Percentiles rank a stretch among this genome's conserved stretches.
phyloP scores from a whole-genome alignment of 2,113 vertebrate genomes.

The Heloderma charlesbogerti region DNA sequence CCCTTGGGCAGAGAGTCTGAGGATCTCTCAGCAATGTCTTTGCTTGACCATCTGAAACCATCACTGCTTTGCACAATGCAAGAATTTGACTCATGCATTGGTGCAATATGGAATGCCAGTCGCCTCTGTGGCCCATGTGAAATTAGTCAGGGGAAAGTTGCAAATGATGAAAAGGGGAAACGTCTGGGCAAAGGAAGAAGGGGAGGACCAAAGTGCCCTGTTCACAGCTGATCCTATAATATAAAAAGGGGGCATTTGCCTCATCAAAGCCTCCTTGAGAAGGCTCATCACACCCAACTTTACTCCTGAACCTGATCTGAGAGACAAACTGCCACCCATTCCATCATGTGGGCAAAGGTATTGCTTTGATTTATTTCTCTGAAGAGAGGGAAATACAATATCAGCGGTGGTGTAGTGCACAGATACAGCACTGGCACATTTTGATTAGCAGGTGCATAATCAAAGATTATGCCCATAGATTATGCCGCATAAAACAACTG shows the following conservation, averaged over 20 bases:
- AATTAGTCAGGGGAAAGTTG: conserved; percentile 45
- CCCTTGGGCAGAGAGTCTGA: neutral
- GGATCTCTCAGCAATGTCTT: neutral
- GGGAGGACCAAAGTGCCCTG: conserved; percentile 28
- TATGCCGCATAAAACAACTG: too few relatives aligned
- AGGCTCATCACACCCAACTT: neutral
- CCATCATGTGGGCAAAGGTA: conserved; percentile 74
- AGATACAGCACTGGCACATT: too few relatives aligned
- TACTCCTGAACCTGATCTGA: neutral
- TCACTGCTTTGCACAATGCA: neutral
- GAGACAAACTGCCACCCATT: neutral
- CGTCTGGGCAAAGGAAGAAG: conserved; percentile 53
- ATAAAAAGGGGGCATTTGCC: neutral
- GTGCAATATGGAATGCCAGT: neutral
- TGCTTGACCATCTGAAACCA: neutral
- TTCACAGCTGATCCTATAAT: neutral
- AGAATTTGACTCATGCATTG: neutral
- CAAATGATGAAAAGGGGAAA: conserved; percentile 70
- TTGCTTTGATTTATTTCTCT: conserved; percentile 10
- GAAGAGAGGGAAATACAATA: too few relatives aligned
- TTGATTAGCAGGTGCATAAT: too few relatives aligned
- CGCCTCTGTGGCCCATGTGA: neutral
- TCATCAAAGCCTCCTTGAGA: conserved; percentile 26
- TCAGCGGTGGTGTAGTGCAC: too few relatives aligned
- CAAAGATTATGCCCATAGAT: too few relatives aligned